Evolutionary conservation across 2,888 invertebrate genomes (phyloP).

Genomic region (Tetanocera ferruginea): DNA sequence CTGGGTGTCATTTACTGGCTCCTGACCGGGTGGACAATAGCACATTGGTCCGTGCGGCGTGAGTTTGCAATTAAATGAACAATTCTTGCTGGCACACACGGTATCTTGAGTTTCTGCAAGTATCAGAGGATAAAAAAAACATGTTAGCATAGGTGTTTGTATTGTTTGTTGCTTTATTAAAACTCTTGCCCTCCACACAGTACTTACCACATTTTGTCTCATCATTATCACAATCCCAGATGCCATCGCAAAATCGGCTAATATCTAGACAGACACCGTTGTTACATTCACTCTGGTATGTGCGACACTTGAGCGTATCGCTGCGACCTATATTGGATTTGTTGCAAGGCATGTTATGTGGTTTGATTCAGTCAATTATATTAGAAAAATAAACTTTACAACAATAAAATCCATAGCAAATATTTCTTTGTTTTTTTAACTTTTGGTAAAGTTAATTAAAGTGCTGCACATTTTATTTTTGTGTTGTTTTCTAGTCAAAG

Average conservation of each 20-base stretch:
- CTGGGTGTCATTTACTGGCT: conserved; percentile 71
- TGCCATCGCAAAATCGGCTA: conserved; percentile 68
- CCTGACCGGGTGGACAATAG: conserved; percentile 80
- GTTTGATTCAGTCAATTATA: not conserved
- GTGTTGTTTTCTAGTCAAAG: not conserved
- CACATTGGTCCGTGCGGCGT: conserved; percentile 81
- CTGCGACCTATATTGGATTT: conserved; percentile 70
- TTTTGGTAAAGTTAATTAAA: not conserved
- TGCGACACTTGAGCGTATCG: conserved; percentile 75
- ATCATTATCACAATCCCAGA: conserved; percentile 69
- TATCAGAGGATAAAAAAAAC: not conserved
- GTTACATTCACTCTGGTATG: conserved; percentile 78
- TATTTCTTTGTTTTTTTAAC: not conserved
- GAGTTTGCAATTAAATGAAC: conserved; percentile 79
- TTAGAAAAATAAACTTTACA: conserved; percentile 1
- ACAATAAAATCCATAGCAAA: not conserved
- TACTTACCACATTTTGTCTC: conserved; percentile 67
- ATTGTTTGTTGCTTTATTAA: not conserved
- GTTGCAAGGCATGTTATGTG: not conserved
- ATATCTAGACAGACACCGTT: conserved; percentile 67
- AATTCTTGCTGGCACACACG: conserved; percentile 72
- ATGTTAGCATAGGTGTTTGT: not conserved
- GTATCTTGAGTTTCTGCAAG: conserved; percentile 64
- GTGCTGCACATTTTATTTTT: not conserved
- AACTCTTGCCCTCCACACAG: not conserved